Evolutionary conservation across 2,113 vertebrate species (phyloP), one percentile per base, ranked within the genome.

Genomic region (Amphilophus citrinellus): DNA sequence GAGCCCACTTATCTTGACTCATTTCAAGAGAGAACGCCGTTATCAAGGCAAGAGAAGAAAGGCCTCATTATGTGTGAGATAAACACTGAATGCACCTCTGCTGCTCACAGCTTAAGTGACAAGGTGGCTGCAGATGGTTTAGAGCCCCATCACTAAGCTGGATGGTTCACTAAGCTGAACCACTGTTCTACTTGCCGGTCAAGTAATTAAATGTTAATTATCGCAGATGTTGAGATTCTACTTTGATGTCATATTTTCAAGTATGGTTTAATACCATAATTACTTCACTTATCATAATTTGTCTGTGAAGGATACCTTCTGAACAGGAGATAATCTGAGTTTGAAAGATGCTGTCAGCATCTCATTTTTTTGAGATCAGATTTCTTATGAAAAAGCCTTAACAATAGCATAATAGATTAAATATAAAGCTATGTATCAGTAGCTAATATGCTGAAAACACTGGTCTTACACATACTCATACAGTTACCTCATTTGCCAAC

Each of bases 401-500:
- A 75, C 11, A 37, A 76, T 6, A 73, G 61, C 10, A 10, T 20
- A 63, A 20, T 20, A 35, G 42, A 50, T 30, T 47, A 24, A 59
- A 68, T 10, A 15, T 58, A 4, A 35, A 83, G 27, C 10, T 11
- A 60, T 42, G 65, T 20, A 27, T 9, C 2, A 3, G 56, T 56
- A n/a, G 9, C 2, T n/a, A 68, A 50, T 7, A 4, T 50, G 47
- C 7, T 37, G n/a, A 39, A 20, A 42, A 32, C 7, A 18, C 10
- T 47, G 17, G 6, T 24, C 3, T n/a, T 39, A 17, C 3, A 68
- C 47, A 18, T 2, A 1, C 8, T 68, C 18, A 22, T 66, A 44
- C 32, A 68, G 73, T 85, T 84, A 91, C 89, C 88, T 93, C 80
- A 68, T 84, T 32, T 77, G 0, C 86, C 3, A 71, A 10, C 1